These are phyloP conservation scores for Pelvicachromis taeniatus DNA, from an alignment of 2,113 vertebrate species.

Conservation along the genomic window DNA sequence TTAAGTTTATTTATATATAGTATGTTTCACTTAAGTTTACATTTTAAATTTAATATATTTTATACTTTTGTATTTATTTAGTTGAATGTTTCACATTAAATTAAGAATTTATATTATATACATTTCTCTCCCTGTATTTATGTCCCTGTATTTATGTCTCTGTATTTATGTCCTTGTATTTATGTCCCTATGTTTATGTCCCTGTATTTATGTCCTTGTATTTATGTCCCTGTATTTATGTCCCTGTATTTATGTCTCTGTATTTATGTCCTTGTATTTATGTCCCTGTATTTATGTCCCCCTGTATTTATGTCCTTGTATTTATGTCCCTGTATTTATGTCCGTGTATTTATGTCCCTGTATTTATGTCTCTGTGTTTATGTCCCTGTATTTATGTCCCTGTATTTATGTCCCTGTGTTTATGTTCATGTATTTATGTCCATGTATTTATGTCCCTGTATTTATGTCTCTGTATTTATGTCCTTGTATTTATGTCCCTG, in stretches of 20 bases:
- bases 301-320: too few relatives aligned
- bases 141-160: too few relatives aligned
- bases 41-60: not conserved
- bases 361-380: too few relatives aligned
- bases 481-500: too few relatives aligned
- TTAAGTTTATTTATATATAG: too few relatives aligned
- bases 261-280: accelerated
- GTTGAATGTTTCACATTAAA: not conserved
- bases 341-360: too few relatives aligned
- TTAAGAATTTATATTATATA: not conserved
- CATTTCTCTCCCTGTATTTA: too few relatives aligned
- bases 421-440: too few relatives aligned
- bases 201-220: accelerated
- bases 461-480: accelerated
- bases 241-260: accelerated
- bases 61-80: accelerated
- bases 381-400: too few relatives aligned
- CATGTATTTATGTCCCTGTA: too few relatives aligned
- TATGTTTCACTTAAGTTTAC: not conserved
- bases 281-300: too few relatives aligned
- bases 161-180: accelerated
- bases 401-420: accelerated
- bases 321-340: too few relatives aligned
- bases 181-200: accelerated
- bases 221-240: accelerated